Evolutionary conservation across 2,113 vertebrate species (phyloP), one percentile per base, ranked within the genome.

Genomic region (Ascaphus truei): DNA sequence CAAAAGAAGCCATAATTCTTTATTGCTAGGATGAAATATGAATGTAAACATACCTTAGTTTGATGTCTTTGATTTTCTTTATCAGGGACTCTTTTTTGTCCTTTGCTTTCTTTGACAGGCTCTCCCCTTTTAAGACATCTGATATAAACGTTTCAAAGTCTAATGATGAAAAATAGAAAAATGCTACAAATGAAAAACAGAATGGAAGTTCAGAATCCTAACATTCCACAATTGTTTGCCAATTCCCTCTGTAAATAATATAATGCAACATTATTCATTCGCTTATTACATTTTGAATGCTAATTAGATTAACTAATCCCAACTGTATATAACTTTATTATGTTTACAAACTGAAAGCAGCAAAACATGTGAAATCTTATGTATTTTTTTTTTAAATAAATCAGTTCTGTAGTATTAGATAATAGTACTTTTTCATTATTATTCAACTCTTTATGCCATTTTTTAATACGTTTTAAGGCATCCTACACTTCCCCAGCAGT

Each of bases 31-130:
- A 22, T 22, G 23, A 6, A 18, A 11, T 43, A 47, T 47, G 18
- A 47, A 47, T 29, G 8, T 34, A 30, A 30, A 61, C 45, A 23
- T 61, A 93, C 93, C 73, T 80, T 62, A 80, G 62, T 68, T 93
- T 96, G 65, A 96, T 72, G 63, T 95, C 93, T 79, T 93, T 95
- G 74, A 98, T 92, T 74, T 93, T 90, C 83, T 88, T 96, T 77
- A 96, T 84, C 77, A 98, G 86, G 30, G 50, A 63, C 51, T 98
- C 95, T 41, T 67, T 92, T 80, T 84, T 96, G 63, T 99, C 96
- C 76, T 96, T 98, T 33, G 88, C 90, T 89, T 89, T 96, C 88
- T 95, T 98, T 68, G 93, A 94, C 68, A 99, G 80, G 85, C 79
- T 93, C 84, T 99, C 97, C 53, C 87, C 94, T 86, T 90, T 97